Base-by-base conservation (phyloP, 2,888 invertebrate species). In the Xylocampa areola region DNA sequence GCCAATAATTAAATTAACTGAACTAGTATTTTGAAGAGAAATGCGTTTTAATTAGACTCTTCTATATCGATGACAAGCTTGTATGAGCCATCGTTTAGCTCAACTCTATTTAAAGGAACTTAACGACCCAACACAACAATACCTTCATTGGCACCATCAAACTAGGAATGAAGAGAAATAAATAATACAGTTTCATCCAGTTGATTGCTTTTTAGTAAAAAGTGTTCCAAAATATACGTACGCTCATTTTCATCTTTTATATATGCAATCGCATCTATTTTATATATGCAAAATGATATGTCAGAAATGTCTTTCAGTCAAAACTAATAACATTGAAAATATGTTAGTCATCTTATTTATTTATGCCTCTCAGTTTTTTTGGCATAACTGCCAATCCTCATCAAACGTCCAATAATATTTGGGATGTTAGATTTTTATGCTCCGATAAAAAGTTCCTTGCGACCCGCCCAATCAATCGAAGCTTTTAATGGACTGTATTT, bases 401-500 rank as follows among this genome's bases (percentile, higher is more conserved):
- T 86, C 86, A 84, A 73, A 73, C 61, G 57, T 79, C 62, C 66
- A 82, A 85, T 79, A 84, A 83, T 85, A 85, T 83, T 87, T 79
- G 71, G 72, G 72, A 80, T 76, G 85, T 85, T 82, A 85, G 87
- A 87, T 87, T 82, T 80, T 80, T 79, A 68, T 73, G 75, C 58
- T 59, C 55, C 63, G 86, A 88, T 86, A 89, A 85, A 84, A 80
- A 79, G 77, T 77, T 80, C 74, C 76, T 77, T 79, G 76, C 73
- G 78, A 77, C 75, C 84, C 84, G 79, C 80, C 86, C 84, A 84
- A 89, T 87, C 87, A 86, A 88, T 88, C 82, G 86, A 52, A 72
- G 81, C 84, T 83, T 85, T 81, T 89, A 89, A 85, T 86, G 84
- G 85, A 81, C 81, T 85, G 78, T 87, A 84, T 88, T 87, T 87